Evolutionary conservation across 2,888 invertebrate species (phyloP).

Genomic region (Therioaphis trifolii): DNA sequence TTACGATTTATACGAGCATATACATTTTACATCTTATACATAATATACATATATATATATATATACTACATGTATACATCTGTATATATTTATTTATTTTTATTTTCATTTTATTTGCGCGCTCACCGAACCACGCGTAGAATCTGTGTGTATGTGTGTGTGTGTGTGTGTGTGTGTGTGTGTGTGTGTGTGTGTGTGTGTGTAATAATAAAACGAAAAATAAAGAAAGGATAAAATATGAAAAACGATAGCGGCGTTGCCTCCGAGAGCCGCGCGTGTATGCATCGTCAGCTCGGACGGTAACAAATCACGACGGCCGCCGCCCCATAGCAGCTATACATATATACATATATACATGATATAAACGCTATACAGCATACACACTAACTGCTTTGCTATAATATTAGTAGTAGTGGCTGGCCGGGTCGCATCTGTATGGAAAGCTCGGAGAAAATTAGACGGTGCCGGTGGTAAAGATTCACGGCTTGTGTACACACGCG

Average conservation of each 20-base stretch:
- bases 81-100: too few species aligned
- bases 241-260: constrained; percentile 43
- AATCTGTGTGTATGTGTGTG: neutral
- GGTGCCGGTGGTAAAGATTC: constrained; percentile 57
- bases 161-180: neutral
- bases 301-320: constrained; percentile 56
- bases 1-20: too few species aligned
- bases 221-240: constrained; percentile 46
- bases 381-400: too few species aligned
- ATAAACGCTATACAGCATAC: neutral
- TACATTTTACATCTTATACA: too few species aligned
- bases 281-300: constrained; percentile 62
- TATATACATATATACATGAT: neutral
- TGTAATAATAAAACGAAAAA: constrained; percentile 24
- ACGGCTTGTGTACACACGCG: constrained; percentile 46
- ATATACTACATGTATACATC: too few species aligned
- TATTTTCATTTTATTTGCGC: neutral
- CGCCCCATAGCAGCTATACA: neutral
- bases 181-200: neutral
- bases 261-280: constrained; percentile 18
- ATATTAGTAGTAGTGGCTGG: neutral
- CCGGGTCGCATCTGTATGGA: constrained; percentile 60
- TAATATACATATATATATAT: too few species aligned
- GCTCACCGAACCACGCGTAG: too few species aligned
- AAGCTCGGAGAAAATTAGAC: constrained; percentile 61